Conservation (phyloP, 2,888 invertebrate genomes). For the Molorchus minor region DNA sequence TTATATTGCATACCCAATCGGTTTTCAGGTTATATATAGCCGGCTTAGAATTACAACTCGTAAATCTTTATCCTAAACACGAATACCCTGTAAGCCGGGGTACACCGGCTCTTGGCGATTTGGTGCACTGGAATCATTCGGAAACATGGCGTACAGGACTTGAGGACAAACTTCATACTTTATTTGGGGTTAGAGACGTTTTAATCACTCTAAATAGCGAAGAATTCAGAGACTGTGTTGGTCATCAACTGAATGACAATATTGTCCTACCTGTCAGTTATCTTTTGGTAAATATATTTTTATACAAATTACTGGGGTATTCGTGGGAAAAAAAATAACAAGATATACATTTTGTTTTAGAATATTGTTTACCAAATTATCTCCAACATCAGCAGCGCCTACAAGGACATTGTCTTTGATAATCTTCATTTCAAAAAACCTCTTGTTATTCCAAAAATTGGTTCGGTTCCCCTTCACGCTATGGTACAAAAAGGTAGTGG, state of each 20-base stretch:
- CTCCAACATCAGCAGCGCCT: conserved; percentile 45
- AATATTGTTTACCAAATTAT: conserved; percentile 50
- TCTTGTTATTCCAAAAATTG: conserved; percentile 54
- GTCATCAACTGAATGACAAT: conserved; percentile 57
- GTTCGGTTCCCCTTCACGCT: conserved; percentile 59
- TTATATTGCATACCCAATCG: conserved; percentile 3
- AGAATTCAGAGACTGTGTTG: conserved; percentile 56
- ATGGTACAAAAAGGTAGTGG: conserved; percentile 61
- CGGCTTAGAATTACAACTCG: conserved; percentile 80
- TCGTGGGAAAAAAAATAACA: too few species aligned
- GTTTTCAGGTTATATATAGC: conserved; percentile 75
- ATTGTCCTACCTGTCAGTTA: conserved; percentile 55
- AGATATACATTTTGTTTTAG: conserved; percentile 38
- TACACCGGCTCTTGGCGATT: conserved; percentile 84
- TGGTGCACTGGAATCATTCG: conserved; percentile 89
- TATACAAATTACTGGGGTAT: too few species aligned
- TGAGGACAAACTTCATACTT: conserved; percentile 56
- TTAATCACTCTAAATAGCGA: conserved; percentile 65
- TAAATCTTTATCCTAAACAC: conserved; percentile 79
- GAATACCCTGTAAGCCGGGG: conserved; percentile 86
- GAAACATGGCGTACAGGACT: conserved; percentile 73
- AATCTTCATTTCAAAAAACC: conserved; percentile 57
- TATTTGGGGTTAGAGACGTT: conserved; percentile 55
- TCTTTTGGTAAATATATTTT: conserved; percentile 57
- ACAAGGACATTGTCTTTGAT: conserved; percentile 57